These are phyloP conservation scores for Malaclemys terrapin DNA, from an alignment of 2,113 vertebrate genomes.

Conservation along the genomic window DNA sequence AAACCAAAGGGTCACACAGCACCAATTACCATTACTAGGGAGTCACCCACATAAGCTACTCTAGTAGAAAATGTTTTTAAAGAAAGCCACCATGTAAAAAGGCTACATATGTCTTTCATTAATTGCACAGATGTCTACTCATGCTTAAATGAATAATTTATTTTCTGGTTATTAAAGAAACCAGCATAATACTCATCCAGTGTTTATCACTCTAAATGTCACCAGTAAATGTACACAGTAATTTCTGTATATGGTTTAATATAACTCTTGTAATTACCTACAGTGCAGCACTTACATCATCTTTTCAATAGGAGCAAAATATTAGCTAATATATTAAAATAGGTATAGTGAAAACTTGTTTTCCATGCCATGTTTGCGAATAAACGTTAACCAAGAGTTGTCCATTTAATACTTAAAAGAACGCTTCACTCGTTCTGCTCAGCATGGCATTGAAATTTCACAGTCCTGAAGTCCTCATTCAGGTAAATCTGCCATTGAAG, in stretches of 20 bases:
- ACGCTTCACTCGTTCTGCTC: not conserved
- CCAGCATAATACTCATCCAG: not conserved
- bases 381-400: not conserved
- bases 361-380: not conserved
- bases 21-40: not conserved
- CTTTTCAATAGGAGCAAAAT: not conserved
- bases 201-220: not conserved
- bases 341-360: not conserved
- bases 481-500: not conserved
- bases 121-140: not conserved
- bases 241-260: not conserved
- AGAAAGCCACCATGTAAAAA: not conserved
- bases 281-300: not conserved
- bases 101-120: not conserved
- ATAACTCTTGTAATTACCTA: not conserved
- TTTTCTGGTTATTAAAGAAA: not conserved
- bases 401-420: not conserved
- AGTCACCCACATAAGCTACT: not conserved
- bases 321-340: not conserved
- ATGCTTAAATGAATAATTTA: not conserved
- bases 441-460: not conserved
- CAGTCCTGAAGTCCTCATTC: fast-evolving
- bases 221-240: not conserved
- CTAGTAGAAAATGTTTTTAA: not conserved
- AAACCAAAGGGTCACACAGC: not conserved